Percentiles rank a stretch among this genome's conserved stretches.
Evolutionary conservation across 2,113 vertebrate genomes (phyloP).

Genomic region (Pagrus major): DNA sequence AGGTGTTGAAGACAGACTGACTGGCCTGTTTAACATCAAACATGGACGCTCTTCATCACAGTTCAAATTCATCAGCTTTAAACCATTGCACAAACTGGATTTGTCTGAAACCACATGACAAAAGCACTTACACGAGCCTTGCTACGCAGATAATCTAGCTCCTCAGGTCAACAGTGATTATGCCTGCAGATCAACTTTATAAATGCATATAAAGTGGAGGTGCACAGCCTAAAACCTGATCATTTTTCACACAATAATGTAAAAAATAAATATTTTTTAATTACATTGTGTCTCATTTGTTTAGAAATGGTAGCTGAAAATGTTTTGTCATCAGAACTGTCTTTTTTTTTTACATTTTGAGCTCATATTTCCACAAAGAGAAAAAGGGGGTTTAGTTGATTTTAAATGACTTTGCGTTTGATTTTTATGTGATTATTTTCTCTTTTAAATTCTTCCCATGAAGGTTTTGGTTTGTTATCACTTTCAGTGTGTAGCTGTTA

Average conservation of each 20-base stretch:
- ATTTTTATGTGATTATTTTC: neutral
- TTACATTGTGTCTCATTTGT: neutral
- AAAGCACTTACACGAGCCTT: neutral
- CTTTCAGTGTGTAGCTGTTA: neutral
- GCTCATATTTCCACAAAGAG: too few relatives aligned
- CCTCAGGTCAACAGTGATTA: neutral
- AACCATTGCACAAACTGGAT: neutral
- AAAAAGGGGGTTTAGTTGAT: neutral
- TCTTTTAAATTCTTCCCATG: too few relatives aligned
- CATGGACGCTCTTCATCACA: neutral
- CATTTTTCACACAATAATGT: neutral
- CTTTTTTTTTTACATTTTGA: too few relatives aligned
- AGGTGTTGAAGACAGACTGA: slow-evolving; percentile 10
- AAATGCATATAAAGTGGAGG: neutral
- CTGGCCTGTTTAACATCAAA: neutral
- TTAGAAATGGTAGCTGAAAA: too few relatives aligned
- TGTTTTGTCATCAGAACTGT: too few relatives aligned
- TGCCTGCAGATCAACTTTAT: neutral
- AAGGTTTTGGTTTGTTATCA: neutral
- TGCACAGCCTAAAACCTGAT: neutral
- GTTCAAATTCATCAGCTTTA: neutral
- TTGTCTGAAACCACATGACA: neutral
- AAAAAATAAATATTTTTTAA: too few relatives aligned
- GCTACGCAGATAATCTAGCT: neutral
- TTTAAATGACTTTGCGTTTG: neutral